Evolutionary conservation across 2,113 vertebrate species (phyloP).

Genomic region (Stictonetta naevosa): DNA sequence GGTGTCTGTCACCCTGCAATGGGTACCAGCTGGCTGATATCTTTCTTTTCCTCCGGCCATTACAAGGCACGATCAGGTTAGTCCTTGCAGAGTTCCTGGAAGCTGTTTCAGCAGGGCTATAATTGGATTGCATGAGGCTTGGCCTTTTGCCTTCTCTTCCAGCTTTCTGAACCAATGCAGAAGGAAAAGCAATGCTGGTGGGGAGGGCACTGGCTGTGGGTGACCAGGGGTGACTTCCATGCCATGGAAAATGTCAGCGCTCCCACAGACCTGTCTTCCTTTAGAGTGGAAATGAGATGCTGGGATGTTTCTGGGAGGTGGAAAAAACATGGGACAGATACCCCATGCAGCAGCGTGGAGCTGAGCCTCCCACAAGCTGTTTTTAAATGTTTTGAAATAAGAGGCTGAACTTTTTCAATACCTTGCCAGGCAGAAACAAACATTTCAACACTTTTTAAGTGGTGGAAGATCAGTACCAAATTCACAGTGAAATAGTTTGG

Average conservation of each 20-base stretch:
- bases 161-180: not conserved
- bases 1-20: conserved; percentile 66
- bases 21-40: conserved; percentile 53
- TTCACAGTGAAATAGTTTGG: not conserved
- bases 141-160: not conserved
- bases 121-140: not conserved
- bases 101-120: not conserved
- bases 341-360: not conserved
- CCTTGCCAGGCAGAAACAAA: not conserved
- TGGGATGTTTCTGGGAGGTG: not conserved
- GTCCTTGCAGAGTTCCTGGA: not conserved
- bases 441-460: not conserved
- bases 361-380: not conserved
- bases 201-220: not conserved
- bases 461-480: not conserved
- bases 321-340: not conserved
- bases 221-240: not conserved
- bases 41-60: conserved; percentile 68
- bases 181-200: not conserved
- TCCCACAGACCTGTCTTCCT: not conserved
- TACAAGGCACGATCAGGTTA: conserved; percentile 64
- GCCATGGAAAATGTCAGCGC: not conserved
- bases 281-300: not conserved
- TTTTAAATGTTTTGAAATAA: not conserved
- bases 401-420: not conserved